These are phyloP conservation scores for Coptodon rendalli DNA, from an alignment of 2,113 vertebrate species.

Conservation along the genomic window DNA sequence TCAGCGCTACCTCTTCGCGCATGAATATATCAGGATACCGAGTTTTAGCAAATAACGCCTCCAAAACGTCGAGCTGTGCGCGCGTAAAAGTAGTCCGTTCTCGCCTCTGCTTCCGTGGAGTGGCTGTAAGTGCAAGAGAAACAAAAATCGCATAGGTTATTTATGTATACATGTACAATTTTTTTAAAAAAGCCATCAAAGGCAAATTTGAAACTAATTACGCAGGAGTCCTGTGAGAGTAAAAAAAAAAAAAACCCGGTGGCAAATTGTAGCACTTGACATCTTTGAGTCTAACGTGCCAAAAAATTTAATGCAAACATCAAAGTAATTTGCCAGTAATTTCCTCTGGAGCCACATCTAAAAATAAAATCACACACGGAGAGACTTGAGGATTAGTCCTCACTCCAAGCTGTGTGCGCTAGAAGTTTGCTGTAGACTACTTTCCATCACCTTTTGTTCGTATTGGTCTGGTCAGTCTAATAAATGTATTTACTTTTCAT, in stretches of 20 bases:
- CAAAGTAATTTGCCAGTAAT: background rate
- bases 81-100: slow-evolving; percentile 96
- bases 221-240: background rate
- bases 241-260: background rate
- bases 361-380: background rate
- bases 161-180: background rate
- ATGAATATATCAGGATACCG: slow-evolving; percentile 99
- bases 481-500: background rate
- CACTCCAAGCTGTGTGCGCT: background rate
- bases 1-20: slow-evolving; percentile 95
- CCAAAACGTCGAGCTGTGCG: slow-evolving; percentile 92
- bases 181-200: background rate
- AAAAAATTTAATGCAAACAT: background rate
- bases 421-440: background rate
- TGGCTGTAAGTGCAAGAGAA: slow-evolving; percentile 74
- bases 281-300: background rate
- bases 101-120: slow-evolving; percentile 93
- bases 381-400: background rate
- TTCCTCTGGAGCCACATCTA: background rate
- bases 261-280: background rate
- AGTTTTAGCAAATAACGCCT: slow-evolving; percentile 95
- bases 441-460: background rate
- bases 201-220: background rate
- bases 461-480: background rate
- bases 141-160: background rate